Conservation (phyloP, 2,888 invertebrate species). For the Lordiphosa fenestrarum region DNA sequence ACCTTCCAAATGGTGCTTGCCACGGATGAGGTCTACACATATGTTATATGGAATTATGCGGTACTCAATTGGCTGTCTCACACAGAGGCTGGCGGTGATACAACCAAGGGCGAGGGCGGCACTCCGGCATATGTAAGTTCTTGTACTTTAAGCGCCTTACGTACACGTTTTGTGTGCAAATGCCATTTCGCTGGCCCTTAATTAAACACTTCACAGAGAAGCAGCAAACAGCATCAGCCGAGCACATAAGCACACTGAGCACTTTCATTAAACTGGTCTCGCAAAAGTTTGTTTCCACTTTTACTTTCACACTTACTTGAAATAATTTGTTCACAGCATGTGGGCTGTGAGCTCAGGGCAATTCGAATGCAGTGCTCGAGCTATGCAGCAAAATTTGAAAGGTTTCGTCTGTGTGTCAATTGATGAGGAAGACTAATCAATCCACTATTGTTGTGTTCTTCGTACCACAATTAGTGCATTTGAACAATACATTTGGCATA, state of each 20-base stretch:
- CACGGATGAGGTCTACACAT: constrained; percentile 96
- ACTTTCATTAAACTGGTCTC: too few relatives aligned
- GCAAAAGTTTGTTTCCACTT: too few relatives aligned
- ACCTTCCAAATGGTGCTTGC: constrained; percentile 97
- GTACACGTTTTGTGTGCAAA: constrained; percentile 1
- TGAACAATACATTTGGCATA: too few relatives aligned
- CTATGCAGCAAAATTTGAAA: too few relatives aligned
- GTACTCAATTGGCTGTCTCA: constrained; percentile 94
- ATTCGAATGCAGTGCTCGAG: too few relatives aligned
- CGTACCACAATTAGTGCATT: too few relatives aligned
- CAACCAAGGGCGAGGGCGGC: constrained; percentile 92
- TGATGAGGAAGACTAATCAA: too few relatives aligned
- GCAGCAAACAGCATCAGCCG: constrained; percentile 20
- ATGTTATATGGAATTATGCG: constrained; percentile 96
- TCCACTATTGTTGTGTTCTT: too few relatives aligned
- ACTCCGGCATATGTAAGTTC: constrained; percentile 90
- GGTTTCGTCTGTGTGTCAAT: too few relatives aligned
- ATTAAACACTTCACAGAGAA: constrained; percentile 44
- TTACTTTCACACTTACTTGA: constrained; percentile 6
- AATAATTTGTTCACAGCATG: constrained; percentile 5
- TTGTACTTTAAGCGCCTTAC: constrained; percentile 12
- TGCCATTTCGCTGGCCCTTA: constrained; percentile 37
- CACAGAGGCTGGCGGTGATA: constrained; percentile 95
- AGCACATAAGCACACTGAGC: too few relatives aligned
- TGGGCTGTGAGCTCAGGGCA: too few relatives aligned